Evolutionary conservation across 1,140 invertebrate species (phyloP), one percentile per base, ranked within the genome.

Genomic region (Drosophila truncata): DNA sequence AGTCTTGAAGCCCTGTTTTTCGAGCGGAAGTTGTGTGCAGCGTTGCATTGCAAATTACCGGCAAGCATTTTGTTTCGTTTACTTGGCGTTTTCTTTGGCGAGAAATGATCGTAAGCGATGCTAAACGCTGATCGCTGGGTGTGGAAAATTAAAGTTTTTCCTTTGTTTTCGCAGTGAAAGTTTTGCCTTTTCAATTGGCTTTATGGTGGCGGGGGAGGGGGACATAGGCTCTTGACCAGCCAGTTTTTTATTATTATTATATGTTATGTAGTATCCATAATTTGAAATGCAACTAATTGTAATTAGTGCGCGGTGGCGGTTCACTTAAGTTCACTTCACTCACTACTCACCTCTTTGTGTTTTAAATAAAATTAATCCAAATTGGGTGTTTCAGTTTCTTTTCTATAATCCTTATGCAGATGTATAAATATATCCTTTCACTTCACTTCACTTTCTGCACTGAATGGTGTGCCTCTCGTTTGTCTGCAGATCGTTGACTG

Each of bases 41-140:
- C 67, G 81, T 90, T 91, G 85, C 85, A 90, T 90, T 90, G 86
- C 85, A 70, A 90, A 88, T 86, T 80, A 57, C 62, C 50, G 47
- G 60, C 54, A 63, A 46, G 18, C 50, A 52, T 20, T 52, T 52
- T 52, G 50, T 54, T 55, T 29, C 31, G 16, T 61, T 49, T 57
- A 2, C 46, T 52, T 37, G 11, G n/a, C 23, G 9, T 67, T 78
- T 78, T 79, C 63, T 70, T 70, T 37, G 47, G 62, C 63, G 66
- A 35, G 47, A 70, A 54, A 33, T 50, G 65, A n/a, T 65, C 33
- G 60, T 47, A 67, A 65, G 60, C 49, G 49, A 44, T 65, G 64
- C 74, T 76, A 55, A 70, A 65, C n/a, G 58, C 46, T 47, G 58
- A 49, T 20, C 50, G 41, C 42, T 37, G 44, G 33, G 58, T 70